These are phyloP conservation scores for Dascillus cervinus DNA, from an alignment of 2,888 invertebrate genomes.

Conservation along the genomic window DNA sequence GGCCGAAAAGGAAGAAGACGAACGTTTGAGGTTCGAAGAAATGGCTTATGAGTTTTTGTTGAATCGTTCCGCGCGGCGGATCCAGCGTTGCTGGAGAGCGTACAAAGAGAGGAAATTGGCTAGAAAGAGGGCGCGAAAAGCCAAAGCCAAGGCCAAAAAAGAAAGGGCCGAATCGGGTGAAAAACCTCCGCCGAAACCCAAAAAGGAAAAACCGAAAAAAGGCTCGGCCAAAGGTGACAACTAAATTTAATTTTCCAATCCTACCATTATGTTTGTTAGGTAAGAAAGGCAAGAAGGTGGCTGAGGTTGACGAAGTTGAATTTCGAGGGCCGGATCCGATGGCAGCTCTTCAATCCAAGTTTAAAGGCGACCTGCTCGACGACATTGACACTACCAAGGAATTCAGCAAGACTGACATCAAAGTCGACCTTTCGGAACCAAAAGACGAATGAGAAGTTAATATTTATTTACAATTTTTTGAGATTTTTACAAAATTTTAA, in stretches of 20 bases:
- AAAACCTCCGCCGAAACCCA: slow-evolving; percentile 32
- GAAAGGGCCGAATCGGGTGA: not conserved
- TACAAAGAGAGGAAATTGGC: slow-evolving; percentile 19
- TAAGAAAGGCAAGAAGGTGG: slow-evolving; percentile 41
- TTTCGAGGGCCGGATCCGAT: slow-evolving; percentile 10
- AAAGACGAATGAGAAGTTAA: too few relatives aligned
- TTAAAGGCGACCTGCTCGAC: slow-evolving; percentile 12
- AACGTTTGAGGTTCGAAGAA: slow-evolving; percentile 46
- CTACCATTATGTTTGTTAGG: slow-evolving; percentile 18
- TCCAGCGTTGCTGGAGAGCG: slow-evolving; percentile 36
- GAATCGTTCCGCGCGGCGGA: slow-evolving; percentile 32
- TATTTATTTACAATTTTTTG: too few relatives aligned
- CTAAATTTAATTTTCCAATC: slow-evolving; percentile 3
- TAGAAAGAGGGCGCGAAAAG: slow-evolving; percentile 20
- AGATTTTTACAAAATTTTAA: too few relatives aligned
- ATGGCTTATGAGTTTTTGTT: slow-evolving; percentile 36
- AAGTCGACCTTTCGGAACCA: slow-evolving; percentile 6
- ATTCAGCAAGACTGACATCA: slow-evolving; percentile 1
- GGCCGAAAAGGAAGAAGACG: slow-evolving; percentile 51
- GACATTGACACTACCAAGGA: too few relatives aligned
- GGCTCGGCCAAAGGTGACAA: slow-evolving; percentile 22
- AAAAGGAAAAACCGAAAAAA: slow-evolving; percentile 26
- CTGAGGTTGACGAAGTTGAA: slow-evolving; percentile 1
- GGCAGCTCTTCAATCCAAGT: slow-evolving; percentile 9
- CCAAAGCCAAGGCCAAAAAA: slow-evolving; percentile 3